A percentile compares a stretch with the other conserved stretches of the same genome.
Conservation (phyloP, 2,888 invertebrate genomes). For the Eristalinus sepulchralis region DNA sequence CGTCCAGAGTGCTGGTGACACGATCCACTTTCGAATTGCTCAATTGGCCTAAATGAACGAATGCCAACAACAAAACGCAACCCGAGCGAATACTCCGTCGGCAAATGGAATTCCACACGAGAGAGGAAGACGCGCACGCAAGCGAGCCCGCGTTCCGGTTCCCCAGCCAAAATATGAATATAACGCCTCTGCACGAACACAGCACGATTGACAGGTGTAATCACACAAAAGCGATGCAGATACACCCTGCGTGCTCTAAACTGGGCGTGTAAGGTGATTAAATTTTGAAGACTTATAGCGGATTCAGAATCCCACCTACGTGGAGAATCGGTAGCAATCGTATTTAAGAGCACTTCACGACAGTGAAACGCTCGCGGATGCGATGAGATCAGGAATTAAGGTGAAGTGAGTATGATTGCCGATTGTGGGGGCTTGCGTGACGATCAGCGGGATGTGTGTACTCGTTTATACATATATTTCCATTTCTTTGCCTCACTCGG, state of each 20-base stretch:
- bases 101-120: conserved; percentile 34
- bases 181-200: conserved; percentile 65
- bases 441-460: background rate
- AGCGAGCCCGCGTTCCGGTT: background rate
- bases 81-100: background rate
- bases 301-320: conserved; percentile 65
- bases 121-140: background rate
- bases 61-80: background rate
- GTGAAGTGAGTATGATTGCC: conserved; percentile 16
- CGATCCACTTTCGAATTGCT: conserved; percentile 70
- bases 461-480: background rate
- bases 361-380: conserved; percentile 39
- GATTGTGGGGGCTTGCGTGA: conserved; percentile 13
- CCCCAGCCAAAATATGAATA: conserved; percentile 45
- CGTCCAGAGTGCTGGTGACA: conserved; percentile 62
- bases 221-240: conserved; percentile 54
- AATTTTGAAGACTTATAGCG: conserved; percentile 62
- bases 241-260: conserved; percentile 23
- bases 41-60: conserved; percentile 32
- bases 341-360: conserved; percentile 45
- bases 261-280: conserved; percentile 68
- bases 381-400: conserved; percentile 62
- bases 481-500: background rate
- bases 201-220: conserved; percentile 71
- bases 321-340: conserved; percentile 69